phyloP scores from a whole-genome alignment of 2,888 invertebrate species.

The Xestoiulus laeticollis region DNA sequence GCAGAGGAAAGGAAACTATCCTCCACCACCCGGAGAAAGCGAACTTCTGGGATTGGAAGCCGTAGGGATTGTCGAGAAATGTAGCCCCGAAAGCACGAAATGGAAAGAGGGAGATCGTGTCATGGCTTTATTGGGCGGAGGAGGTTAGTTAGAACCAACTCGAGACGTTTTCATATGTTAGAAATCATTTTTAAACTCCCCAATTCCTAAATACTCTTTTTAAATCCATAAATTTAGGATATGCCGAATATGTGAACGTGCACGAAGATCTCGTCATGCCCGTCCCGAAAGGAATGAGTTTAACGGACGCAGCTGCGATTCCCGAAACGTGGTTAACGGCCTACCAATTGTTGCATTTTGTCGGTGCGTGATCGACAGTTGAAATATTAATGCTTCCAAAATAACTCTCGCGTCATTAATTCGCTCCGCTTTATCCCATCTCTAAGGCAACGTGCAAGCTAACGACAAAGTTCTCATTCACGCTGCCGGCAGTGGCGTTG shows the following conservation, averaged over 20 bases:
- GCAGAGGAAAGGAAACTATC: constrained; percentile 63
- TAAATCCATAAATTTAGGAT: constrained; percentile 56
- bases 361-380: constrained; percentile 59
- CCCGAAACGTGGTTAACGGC: constrained; percentile 66
- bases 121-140: constrained; percentile 64
- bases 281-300: constrained; percentile 60
- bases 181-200: not conserved
- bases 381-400: not conserved
- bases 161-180: too few relatives aligned
- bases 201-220: not conserved
- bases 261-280: constrained; percentile 57
- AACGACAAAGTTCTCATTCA: constrained; percentile 64
- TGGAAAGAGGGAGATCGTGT: constrained; percentile 62
- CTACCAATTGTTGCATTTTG: constrained; percentile 62
- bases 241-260: constrained; percentile 64
- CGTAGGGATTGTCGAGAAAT: constrained; percentile 61
- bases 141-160: constrained; percentile 59
- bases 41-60: constrained; percentile 64
- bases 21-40: constrained; percentile 62
- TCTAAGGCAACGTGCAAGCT: constrained; percentile 60
- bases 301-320: constrained; percentile 63
- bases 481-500: constrained; percentile 65
- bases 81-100: constrained; percentile 60
- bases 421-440: not conserved
- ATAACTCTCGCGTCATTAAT: not conserved